phyloP scores from a whole-genome alignment of 2,888 invertebrate species.

The Drosophila dives region DNA sequence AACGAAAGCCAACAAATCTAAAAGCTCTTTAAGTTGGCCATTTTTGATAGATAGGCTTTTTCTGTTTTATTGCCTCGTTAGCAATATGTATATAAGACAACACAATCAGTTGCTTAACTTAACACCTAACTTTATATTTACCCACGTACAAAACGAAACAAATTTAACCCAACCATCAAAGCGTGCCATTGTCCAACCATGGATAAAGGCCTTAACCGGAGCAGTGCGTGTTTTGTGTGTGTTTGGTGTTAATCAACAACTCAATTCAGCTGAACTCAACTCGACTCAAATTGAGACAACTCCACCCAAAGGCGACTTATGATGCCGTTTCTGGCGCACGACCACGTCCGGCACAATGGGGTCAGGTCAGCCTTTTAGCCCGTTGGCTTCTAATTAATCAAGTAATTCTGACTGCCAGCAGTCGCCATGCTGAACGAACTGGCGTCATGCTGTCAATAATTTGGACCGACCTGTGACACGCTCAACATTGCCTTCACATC shows the following conservation, averaged over 20 bases:
- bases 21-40: not conserved
- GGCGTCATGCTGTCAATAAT: constrained; percentile 73
- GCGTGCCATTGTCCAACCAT: constrained; percentile 14
- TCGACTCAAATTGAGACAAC: constrained; percentile 30
- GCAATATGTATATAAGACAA: not conserved
- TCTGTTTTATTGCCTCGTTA: not conserved
- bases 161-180: constrained; percentile 22
- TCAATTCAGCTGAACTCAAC: constrained; percentile 30
- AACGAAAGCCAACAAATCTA: not conserved
- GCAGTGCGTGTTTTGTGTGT: constrained; percentile 22
- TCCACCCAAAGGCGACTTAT: constrained; percentile 53
- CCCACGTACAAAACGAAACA: constrained; percentile 18
- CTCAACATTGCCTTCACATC: constrained; percentile 15
- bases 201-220: constrained; percentile 11
- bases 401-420: constrained; percentile 36
- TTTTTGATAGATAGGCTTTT: not conserved
- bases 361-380: constrained; percentile 21
- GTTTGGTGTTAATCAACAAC: constrained; percentile 54
- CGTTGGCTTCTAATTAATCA: constrained; percentile 73
- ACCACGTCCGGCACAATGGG: constrained; percentile 1
- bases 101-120: constrained; percentile 8
- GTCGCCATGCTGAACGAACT: constrained; percentile 25
- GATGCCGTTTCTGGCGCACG: constrained; percentile 36
- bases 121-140: constrained; percentile 2
- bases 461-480: constrained; percentile 70